Evolutionary conservation across 2,113 vertebrate genomes (phyloP).

Genomic region (Neofelis nebulosa): DNA sequence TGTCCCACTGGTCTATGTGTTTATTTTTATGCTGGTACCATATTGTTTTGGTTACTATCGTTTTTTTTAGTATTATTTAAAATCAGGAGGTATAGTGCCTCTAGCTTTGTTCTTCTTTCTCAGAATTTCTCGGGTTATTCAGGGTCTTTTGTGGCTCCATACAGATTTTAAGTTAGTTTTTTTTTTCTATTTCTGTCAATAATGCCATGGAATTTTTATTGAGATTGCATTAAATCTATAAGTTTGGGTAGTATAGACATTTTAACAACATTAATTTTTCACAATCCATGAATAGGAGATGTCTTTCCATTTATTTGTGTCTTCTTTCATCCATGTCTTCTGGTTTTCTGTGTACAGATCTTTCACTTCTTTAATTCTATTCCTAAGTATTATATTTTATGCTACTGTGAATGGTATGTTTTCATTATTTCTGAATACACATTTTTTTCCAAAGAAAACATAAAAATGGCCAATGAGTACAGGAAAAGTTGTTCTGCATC

Average conservation of each 20-base stretch:
- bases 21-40: neutral
- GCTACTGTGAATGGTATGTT: neutral
- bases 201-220: neutral
- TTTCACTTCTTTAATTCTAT: neutral
- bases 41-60: neutral
- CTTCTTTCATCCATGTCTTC: neutral
- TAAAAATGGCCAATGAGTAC: neutral
- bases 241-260: neutral
- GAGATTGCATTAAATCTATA: neutral
- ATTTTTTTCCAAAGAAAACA: neutral
- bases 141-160: neutral
- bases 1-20: neutral
- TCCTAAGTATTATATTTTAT: neutral
- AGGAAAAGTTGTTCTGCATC: neutral
- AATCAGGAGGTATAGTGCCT: neutral
- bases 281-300: neutral
- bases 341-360: neutral
- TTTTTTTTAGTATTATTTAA: neutral
- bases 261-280: constrained; percentile 10
- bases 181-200: neutral
- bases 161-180: neutral
- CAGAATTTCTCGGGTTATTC: neutral
- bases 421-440: neutral
- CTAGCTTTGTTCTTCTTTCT: neutral
- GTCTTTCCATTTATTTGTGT: neutral